phyloP scores from a whole-genome alignment of 2,113 vertebrate genomes.

The Rhagologus leucostigma region DNA sequence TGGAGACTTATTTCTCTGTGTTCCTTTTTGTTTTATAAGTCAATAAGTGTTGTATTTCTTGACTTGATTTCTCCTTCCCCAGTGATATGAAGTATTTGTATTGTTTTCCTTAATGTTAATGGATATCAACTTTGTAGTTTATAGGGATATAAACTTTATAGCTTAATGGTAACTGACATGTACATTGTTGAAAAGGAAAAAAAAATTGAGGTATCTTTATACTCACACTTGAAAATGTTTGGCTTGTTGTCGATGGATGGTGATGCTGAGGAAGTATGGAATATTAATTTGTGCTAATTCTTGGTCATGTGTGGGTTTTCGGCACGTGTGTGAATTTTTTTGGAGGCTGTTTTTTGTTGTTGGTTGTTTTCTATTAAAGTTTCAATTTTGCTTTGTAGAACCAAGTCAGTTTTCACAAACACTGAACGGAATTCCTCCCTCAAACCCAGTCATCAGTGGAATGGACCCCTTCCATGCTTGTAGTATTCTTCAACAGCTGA shows the following conservation, averaged over 20 bases:
- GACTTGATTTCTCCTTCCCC: neutral
- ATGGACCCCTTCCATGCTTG: conserved; percentile 95
- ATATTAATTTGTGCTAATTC: neutral
- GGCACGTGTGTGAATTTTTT: accelerated
- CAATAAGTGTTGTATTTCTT: neutral
- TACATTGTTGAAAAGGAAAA: neutral
- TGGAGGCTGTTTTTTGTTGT: too few relatives aligned
- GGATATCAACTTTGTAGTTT: neutral
- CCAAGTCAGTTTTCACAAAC: conserved; percentile 92
- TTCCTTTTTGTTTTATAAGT: neutral
- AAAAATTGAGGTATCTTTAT: neutral
- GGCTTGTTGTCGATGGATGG: neutral
- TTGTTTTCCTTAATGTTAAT: neutral
- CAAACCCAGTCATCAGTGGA: conserved; percentile 80
- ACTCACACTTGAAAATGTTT: neutral
- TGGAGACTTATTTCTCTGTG: neutral
- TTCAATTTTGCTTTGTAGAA: conserved; percentile 76
- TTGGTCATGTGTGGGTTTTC: accelerated
- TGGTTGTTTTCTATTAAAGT: neutral
- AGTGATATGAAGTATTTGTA: neutral
- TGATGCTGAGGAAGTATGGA: neutral
- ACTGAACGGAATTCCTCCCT: conserved; percentile 87
- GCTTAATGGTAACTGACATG: neutral
- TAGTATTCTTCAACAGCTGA: conserved; percentile 95
- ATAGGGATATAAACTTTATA: neutral